Percentiles rank a stretch among this genome's conserved stretches.
phyloP scores from a whole-genome alignment of 1,140 invertebrate genomes.

The Trissolcus basalis region DNA sequence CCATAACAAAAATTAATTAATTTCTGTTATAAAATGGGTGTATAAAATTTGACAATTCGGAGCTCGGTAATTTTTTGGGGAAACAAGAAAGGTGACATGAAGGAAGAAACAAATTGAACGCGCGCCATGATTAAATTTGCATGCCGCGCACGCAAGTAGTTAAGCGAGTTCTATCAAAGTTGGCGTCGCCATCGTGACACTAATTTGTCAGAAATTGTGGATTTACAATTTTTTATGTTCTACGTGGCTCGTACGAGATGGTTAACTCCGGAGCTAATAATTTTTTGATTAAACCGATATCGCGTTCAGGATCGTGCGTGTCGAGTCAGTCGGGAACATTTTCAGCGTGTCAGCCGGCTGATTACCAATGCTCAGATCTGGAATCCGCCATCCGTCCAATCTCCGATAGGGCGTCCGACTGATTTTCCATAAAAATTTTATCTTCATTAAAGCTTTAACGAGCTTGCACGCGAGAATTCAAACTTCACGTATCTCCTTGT shows the following conservation, averaged over 20 bases:
- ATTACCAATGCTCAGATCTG: constrained; percentile 16
- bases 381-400: constrained; percentile 30
- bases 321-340: constrained; percentile 5
- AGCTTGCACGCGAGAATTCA: constrained; percentile 24
- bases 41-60: too few species aligned
- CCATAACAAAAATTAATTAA: neutral
- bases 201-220: constrained; percentile 5
- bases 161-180: constrained; percentile 27
- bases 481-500: constrained; percentile 24
- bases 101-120: neutral
- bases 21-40: too few species aligned
- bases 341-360: constrained; percentile 14
- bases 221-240: neutral
- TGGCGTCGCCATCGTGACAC: constrained; percentile 25
- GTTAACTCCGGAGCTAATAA: neutral
- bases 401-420: constrained; percentile 22
- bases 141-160: constrained; percentile 17
- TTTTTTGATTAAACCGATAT: neutral
- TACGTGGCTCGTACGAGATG: neutral
- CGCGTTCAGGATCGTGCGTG: neutral
- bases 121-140: constrained; percentile 23
- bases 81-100: too few species aligned
- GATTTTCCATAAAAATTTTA: constrained; percentile 40
- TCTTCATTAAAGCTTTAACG: constrained; percentile 29
- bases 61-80: too few species aligned